Conservation (phyloP, 2,888 invertebrate genomes). For the Temnothorax ravouxi region DNA sequence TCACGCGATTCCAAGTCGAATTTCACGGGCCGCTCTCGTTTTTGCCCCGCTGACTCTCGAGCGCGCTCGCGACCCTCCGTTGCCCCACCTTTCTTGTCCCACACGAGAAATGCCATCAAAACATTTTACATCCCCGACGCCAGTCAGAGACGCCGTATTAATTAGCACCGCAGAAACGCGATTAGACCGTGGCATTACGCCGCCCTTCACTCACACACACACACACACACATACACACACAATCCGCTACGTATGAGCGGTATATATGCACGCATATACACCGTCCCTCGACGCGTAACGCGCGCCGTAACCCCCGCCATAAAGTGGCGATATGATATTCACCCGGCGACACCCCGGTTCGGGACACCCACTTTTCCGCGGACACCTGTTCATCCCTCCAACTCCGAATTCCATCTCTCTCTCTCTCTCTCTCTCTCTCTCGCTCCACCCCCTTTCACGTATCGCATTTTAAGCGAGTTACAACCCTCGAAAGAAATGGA, state of each 20-base stretch:
- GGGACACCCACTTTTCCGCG: conserved; percentile 77
- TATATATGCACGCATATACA: neutral
- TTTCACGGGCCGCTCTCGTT: conserved; percentile 22
- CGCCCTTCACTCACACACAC: neutral
- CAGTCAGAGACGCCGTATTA: conserved; percentile 66
- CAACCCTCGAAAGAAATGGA: conserved; percentile 67
- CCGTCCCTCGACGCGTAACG: conserved; percentile 59
- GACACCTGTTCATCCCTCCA: conserved; percentile 82
- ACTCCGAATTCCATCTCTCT: conserved; percentile 14
- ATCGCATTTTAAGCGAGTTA: conserved; percentile 72
- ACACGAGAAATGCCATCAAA: conserved; percentile 54
- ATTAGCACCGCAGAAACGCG: conserved; percentile 70
- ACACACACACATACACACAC: neutral
- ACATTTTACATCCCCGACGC: conserved; percentile 52
- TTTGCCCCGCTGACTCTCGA: conserved; percentile 13
- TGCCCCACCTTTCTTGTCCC: conserved; percentile 8
- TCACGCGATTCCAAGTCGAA: conserved; percentile 34
- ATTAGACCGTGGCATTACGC: conserved; percentile 65
- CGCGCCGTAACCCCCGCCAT: conserved; percentile 76
- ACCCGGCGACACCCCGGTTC: conserved; percentile 72
- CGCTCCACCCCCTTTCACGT: conserved; percentile 15
- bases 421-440: neutral
- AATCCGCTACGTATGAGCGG: neutral
- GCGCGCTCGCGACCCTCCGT: neutral
- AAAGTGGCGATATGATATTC: conserved; percentile 84